Percentiles rank a stretch among this genome's conserved stretches.
Conservation (phyloP, 1,140 invertebrate genomes). For the Papilio helenus region DNA sequence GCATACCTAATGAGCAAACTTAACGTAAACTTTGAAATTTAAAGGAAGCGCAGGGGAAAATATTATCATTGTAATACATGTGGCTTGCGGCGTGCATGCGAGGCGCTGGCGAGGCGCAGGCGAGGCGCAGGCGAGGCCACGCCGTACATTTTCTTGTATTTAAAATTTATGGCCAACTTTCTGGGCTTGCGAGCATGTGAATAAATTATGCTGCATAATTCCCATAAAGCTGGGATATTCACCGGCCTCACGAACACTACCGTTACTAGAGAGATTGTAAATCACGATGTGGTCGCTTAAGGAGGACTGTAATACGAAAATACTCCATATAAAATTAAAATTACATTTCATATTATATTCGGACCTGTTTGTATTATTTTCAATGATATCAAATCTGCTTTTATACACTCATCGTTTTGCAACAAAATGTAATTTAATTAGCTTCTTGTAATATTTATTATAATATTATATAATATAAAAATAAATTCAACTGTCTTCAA, state of each 20-base stretch:
- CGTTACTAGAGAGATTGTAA: constrained; percentile 3
- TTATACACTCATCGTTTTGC: too few species aligned
- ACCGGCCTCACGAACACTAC: neutral
- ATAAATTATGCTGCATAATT: constrained; percentile 35
- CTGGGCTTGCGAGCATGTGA: constrained; percentile 29
- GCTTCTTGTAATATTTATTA: neutral
- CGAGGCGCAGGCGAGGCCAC: neutral
- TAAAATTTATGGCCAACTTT: constrained; percentile 33
- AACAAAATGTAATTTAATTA: too few species aligned
- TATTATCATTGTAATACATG: constrained; percentile 5
- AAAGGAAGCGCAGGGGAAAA: constrained; percentile 11
- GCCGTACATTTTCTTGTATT: constrained; percentile 31
- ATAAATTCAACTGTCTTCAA: neutral
- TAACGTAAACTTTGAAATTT: constrained; percentile 13
- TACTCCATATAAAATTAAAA: constrained; percentile 7
- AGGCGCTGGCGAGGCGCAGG: neutral
- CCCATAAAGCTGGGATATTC: constrained; percentile 32
- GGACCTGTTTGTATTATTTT: neutral
- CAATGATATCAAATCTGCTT: neutral
- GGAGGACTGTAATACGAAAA: neutral
- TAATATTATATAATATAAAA: too few species aligned
- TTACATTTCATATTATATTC: constrained; percentile 22
- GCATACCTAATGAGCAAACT: neutral
- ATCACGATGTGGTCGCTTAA: neutral
- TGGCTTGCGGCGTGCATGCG: constrained; percentile 5